Evolutionary conservation across 1,140 invertebrate species (phyloP), one percentile per base, ranked within the genome.

Genomic region (Nasonia giraulti): DNA sequence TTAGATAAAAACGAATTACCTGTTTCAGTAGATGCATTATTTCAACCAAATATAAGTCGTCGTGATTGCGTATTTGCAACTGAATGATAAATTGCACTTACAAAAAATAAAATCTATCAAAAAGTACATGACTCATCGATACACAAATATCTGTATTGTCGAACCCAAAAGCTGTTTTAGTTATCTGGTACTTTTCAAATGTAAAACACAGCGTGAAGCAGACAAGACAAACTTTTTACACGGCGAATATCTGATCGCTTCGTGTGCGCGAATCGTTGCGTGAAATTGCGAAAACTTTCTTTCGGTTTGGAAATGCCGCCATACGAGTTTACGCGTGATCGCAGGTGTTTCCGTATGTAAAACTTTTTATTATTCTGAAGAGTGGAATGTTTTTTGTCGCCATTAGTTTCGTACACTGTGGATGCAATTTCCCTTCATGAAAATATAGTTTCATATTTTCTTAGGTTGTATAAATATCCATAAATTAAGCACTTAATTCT

Each of bases 221-320:
- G 76, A 62, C 50, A 55, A 78, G 55, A 78, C 76, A 78, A 78
- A 78, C 50, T 78, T 66, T 78, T 66, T 66, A 55, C 76, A 66
- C 50, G 76, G 66, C 76, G 62, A 78, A 62, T 37, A 55, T 78
- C 76, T 47, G 44, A 78, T 78, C 50, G 76, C n/a, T 78, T 78
- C 75, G 69, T 47, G 44, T 77, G 44, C 44, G 17, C 47, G 50
- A 78, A 66, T 78, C 50, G 76, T 78, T 78, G 76, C 76, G 76
- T 78, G 76, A 78, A 78, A 78, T 78, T 78, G 76, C 47, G 31
- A 78, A 83, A 83, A 83, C 55, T 83, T 83, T 83, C 14, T 14
- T 77, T 31, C 50, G 23, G n/a, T 69, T 37, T 20, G 11, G 37
- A 76, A 75, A 77, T 33, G n/a, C 20, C 50, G 37, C 23, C 62